Conservation (phyloP, 2,888 invertebrate genomes). For the Limnephilus auricula region DNA sequence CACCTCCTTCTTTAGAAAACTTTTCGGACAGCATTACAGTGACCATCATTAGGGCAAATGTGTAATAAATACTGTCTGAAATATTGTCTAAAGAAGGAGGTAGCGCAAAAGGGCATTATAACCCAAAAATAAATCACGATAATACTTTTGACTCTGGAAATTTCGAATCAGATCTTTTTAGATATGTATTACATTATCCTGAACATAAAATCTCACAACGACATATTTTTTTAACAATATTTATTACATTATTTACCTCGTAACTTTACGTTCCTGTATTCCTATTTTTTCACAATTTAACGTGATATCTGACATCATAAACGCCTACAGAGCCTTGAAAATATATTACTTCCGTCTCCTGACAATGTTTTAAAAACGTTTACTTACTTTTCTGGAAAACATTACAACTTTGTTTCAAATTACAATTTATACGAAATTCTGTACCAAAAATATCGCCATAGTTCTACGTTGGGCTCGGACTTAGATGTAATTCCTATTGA, state of each 20-base stretch:
- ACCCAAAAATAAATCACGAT: too few relatives aligned
- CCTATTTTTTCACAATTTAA: background rate
- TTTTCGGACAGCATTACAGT: too few relatives aligned
- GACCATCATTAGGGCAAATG: too few relatives aligned
- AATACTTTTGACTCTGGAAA: too few relatives aligned
- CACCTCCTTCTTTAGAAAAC: too few relatives aligned
- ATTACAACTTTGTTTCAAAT: slow-evolving; percentile 17
- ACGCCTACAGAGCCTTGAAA: background rate
- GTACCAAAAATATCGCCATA: background rate
- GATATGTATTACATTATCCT: too few relatives aligned
- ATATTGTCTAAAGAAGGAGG: too few relatives aligned
- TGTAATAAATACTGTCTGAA: too few relatives aligned
- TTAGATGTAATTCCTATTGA: slow-evolving; percentile 11
- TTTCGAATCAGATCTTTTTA: too few relatives aligned
- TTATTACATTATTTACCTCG: background rate
- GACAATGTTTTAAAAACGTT: slow-evolving; percentile 12
- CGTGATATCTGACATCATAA: slow-evolving; percentile 21
- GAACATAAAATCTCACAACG: too few relatives aligned
- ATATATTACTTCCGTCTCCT: slow-evolving; percentile 19
- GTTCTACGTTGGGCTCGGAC: background rate
- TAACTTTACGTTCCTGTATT: background rate
- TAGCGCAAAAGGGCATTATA: too few relatives aligned
- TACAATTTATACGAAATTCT: slow-evolving; percentile 14
- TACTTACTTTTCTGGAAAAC: background rate
- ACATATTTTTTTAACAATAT: too few relatives aligned